Evolutionary conservation across 2,888 invertebrate species (phyloP).

Genomic region (Cataglyphis rosenhaueri): DNA sequence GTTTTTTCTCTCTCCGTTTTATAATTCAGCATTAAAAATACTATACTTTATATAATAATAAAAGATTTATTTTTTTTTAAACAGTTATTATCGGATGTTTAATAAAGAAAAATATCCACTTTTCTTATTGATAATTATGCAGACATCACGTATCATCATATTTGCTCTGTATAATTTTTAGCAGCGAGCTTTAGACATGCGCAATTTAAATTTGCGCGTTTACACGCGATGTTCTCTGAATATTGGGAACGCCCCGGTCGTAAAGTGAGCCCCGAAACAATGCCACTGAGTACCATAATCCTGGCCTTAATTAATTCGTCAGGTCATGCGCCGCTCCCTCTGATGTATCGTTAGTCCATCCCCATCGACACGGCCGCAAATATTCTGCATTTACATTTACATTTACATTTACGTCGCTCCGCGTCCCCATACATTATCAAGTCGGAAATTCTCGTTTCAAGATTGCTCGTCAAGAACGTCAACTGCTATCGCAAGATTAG

Average conservation of each 20-base stretch:
- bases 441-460: conserved; percentile 1
- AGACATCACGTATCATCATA: background rate
- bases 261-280: conserved; percentile 45
- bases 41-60: background rate
- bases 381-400: conserved; percentile 44
- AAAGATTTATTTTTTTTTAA: background rate
- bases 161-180: conserved; percentile 11
- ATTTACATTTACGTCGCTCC: conserved; percentile 34
- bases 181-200: background rate
- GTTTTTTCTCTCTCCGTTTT: background rate
- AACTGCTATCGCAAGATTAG: background rate
- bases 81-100: background rate
- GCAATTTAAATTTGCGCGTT: conserved; percentile 27
- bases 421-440: background rate
- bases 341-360: conserved; percentile 36
- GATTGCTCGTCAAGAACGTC: background rate
- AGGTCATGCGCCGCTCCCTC: conserved; percentile 28
- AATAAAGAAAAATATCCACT: background rate
- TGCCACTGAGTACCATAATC: conserved; percentile 54
- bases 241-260: conserved; percentile 16
- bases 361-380: conserved; percentile 21
- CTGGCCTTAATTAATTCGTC: conserved; percentile 61
- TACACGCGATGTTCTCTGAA: conserved; percentile 28
- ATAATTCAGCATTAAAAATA: background rate
- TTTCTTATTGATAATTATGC: conserved; percentile 19